A percentile compares a stretch with the other conserved stretches of the same genome.
Evolutionary conservation across 2,797 vertebrate genomes (phyloP).

Genomic region (Myoxocephalus aenaeus): DNA sequence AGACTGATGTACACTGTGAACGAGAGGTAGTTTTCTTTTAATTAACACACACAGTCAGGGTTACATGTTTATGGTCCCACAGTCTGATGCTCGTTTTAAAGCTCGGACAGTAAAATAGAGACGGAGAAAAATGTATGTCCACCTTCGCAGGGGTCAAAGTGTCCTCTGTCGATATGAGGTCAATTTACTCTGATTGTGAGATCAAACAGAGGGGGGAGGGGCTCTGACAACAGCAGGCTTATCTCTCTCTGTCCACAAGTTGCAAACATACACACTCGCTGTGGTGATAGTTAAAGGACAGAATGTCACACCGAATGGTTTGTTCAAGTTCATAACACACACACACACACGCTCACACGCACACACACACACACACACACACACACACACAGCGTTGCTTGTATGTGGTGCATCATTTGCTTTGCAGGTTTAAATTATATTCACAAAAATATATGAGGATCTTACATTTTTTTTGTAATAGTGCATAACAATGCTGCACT

Average conservation of each 20-base stretch:
- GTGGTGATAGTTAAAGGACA: slow-evolving; percentile 41
- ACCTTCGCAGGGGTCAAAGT: slow-evolving; percentile 39
- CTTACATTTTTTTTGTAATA: too few species aligned
- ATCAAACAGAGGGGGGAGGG: slow-evolving; percentile 37
- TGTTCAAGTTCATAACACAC: background rate
- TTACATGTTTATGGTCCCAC: background rate
- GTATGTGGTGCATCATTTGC: background rate
- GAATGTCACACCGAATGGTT: slow-evolving; percentile 20
- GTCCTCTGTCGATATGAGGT: slow-evolving; percentile 43
- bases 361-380: background rate
- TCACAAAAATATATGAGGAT: background rate
- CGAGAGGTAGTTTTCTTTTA: slow-evolving; percentile 6
- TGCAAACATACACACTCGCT: slow-evolving; percentile 10
- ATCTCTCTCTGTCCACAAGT: slow-evolving; percentile 46
- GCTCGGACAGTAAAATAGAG: background rate
- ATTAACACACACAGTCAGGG: background rate
- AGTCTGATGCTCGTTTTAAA: background rate
- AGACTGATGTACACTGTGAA: slow-evolving; percentile 91
- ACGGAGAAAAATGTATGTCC: background rate
- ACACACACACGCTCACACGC: background rate
- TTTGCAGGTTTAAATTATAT: background rate
- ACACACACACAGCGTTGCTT: background rate
- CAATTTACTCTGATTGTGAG: slow-evolving; percentile 46
- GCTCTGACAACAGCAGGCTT: slow-evolving; percentile 42
- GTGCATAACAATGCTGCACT: background rate